Percentiles rank a stretch among this genome's conserved stretches.
Evolutionary conservation across 2,113 vertebrate species (phyloP).

Genomic region (Pantherophis guttatus): DNA sequence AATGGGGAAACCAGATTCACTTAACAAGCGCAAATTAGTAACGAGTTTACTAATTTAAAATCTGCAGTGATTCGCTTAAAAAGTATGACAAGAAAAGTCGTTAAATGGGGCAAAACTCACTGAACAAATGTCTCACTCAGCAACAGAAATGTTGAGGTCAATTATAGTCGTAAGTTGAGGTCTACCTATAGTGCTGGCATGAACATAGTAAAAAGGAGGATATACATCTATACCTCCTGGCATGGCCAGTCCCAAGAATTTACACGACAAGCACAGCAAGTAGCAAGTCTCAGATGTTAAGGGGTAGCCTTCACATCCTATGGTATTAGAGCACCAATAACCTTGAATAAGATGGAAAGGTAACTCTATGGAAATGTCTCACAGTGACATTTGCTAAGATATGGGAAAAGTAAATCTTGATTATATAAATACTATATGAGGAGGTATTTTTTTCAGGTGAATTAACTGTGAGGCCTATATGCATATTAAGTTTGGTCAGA

Average conservation of each 20-base stretch:
- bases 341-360: neutral
- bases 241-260: neutral
- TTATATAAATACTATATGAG: neutral
- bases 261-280: neutral
- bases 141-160: neutral
- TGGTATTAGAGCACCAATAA: neutral
- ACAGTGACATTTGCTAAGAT: neutral
- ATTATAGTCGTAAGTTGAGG: neutral
- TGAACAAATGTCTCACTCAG: neutral
- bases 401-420: neutral
- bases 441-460: neutral
- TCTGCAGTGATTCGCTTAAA: neutral
- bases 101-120: neutral
- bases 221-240: neutral
- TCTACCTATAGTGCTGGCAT: neutral
- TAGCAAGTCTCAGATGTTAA: neutral
- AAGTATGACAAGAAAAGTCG: neutral
- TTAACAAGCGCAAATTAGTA: neutral
- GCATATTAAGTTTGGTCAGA: neutral
- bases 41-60: neutral
- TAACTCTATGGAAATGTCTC: slow-evolving; percentile 6
- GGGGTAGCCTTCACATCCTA: neutral
- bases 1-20: neutral
- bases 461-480: neutral
- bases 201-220: neutral